These are phyloP conservation scores for Eulimnadia texana DNA, from an alignment of 1,140 invertebrate genomes.

Conservation along the genomic window DNA sequence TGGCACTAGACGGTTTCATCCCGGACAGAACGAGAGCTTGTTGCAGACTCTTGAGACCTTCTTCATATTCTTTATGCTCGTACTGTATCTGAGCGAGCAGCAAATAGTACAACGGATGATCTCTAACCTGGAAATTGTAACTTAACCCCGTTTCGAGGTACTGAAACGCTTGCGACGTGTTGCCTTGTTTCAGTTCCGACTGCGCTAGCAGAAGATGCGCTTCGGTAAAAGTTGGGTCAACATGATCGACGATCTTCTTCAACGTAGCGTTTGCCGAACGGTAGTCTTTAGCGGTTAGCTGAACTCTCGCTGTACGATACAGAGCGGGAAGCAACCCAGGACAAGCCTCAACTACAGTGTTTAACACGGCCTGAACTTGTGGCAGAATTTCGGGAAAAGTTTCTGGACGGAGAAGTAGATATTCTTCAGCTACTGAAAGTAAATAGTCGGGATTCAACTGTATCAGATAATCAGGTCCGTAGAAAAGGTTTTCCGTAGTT, in stretches of 20 bases:
- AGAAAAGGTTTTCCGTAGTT: slow-evolving; percentile 42
- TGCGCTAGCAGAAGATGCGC: slow-evolving; percentile 78
- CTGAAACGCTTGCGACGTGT: slow-evolving; percentile 62
- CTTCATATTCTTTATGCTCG: slow-evolving; percentile 51
- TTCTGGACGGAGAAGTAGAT: slow-evolving; percentile 55
- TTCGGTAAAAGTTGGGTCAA: slow-evolving; percentile 61
- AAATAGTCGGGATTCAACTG: slow-evolving; percentile 73
- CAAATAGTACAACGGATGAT: slow-evolving; percentile 79
- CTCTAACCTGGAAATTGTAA: slow-evolving; percentile 76
- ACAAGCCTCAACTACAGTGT: slow-evolving; percentile 39
- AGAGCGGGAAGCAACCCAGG: slow-evolving; percentile 61
- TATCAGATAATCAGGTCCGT: slow-evolving; percentile 58
- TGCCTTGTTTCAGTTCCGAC: slow-evolving; percentile 52
- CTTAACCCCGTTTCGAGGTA: slow-evolving; percentile 75
- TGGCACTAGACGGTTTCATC: slow-evolving; percentile 21
- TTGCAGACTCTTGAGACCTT: slow-evolving; percentile 58
- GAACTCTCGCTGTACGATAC: slow-evolving; percentile 60
- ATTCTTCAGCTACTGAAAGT: slow-evolving; percentile 58
- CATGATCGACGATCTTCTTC: slow-evolving; percentile 39
- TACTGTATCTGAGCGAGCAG: slow-evolving; percentile 69
- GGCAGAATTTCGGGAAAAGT: slow-evolving; percentile 24
- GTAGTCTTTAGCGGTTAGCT: slow-evolving; percentile 60
- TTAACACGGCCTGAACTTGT: slow-evolving; percentile 12
- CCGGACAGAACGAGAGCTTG: slow-evolving; percentile 44
- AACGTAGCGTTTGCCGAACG: slow-evolving; percentile 46